phyloP scores from a whole-genome alignment of 2,888 invertebrate species.

The Hypsopygia costalis region DNA sequence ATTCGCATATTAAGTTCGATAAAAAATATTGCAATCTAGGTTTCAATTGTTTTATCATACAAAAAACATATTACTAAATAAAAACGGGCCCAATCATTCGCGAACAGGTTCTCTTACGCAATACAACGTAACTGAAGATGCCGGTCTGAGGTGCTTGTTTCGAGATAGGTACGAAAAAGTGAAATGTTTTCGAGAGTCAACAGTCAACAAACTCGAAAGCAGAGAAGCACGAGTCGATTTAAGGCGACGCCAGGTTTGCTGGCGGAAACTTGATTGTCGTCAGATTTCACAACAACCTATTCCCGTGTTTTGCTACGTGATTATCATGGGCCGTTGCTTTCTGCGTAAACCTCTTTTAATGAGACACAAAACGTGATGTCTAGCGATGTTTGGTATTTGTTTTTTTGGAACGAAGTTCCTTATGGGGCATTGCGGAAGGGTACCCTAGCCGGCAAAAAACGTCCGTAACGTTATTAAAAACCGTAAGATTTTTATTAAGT shows the following conservation, averaged over 20 bases:
- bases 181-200: constrained; percentile 47
- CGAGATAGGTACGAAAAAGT: constrained; percentile 41
- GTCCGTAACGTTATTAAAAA: too few relatives aligned
- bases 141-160: constrained; percentile 30
- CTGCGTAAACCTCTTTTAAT: constrained; percentile 7
- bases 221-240: constrained; percentile 33
- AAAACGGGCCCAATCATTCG: constrained; percentile 20
- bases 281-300: constrained; percentile 37
- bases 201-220: constrained; percentile 47
- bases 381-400: too few relatives aligned
- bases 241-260: constrained; percentile 34
- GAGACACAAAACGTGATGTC: too few relatives aligned
- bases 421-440: too few relatives aligned
- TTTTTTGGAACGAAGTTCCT: too few relatives aligned
- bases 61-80: constrained; percentile 16
- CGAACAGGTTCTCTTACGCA: constrained; percentile 36
- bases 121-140: constrained; percentile 37
- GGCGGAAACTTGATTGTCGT: constrained; percentile 36
- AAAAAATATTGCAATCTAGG: too few relatives aligned
- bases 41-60: too few relatives aligned
- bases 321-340: constrained; percentile 22
- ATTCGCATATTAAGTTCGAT: too few relatives aligned
- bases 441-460: too few relatives aligned
- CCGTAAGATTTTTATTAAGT: too few relatives aligned
- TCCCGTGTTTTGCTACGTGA: constrained; percentile 25